Evolutionary conservation across 2,888 invertebrate species (phyloP).

Genomic region (Nemurella pictetii): DNA sequence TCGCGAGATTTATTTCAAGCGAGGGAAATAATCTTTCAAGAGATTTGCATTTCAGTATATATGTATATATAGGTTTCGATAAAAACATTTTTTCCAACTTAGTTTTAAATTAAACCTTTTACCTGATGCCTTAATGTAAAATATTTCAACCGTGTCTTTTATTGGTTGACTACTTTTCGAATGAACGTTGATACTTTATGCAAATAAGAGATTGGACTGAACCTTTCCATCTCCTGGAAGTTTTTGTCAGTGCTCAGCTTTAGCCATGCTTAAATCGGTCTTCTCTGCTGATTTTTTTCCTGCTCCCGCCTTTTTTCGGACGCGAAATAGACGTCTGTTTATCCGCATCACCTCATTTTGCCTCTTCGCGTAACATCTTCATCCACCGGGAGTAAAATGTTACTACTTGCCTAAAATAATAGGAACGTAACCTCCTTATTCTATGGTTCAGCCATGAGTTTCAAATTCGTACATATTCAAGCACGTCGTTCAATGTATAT

Average conservation of each 20-base stretch:
- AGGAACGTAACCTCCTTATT: too few species aligned
- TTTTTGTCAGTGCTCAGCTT: background rate
- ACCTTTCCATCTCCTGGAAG: background rate
- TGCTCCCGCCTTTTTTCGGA: too few species aligned
- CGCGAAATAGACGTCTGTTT: background rate
- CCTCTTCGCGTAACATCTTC: background rate
- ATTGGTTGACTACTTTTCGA: constrained; percentile 12
- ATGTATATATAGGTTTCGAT: constrained; percentile 5
- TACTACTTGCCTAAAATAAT: background rate
- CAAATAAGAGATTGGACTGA: constrained; percentile 15
- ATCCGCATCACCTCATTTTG: background rate
- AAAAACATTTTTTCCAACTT: background rate
- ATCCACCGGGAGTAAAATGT: background rate
- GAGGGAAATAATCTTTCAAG: background rate
- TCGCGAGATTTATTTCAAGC: background rate
- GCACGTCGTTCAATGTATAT: too few species aligned
- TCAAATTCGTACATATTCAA: too few species aligned
- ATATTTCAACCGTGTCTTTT: background rate
- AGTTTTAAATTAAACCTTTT: background rate
- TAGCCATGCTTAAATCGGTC: background rate
- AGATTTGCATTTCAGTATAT: background rate
- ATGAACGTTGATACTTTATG: constrained; percentile 19
- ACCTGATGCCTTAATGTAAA: constrained; percentile 1
- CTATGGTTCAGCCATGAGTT: too few species aligned
- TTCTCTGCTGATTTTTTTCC: background rate